Base-by-base conservation (phyloP, 2,113 vertebrate species). In the Notechis scutatus region DNA sequence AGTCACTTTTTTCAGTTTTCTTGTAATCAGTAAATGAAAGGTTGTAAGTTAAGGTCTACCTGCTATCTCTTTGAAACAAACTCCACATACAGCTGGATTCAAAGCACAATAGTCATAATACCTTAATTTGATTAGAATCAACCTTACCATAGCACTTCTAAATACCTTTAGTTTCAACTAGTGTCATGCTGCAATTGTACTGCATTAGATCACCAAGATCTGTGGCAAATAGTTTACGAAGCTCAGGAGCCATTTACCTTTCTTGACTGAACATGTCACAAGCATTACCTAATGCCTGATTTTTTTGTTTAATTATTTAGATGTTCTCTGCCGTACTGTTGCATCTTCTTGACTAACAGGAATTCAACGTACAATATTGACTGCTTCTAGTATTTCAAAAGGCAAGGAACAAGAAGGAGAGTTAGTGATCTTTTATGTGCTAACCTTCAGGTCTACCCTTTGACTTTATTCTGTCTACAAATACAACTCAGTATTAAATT, bases 301-400 rank as follows among this genome's bases (percentile, higher is more conserved):
- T 81, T 89, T 74, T 81, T 85, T 52, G 54, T 59, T 91, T 85
- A 91, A 50, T 89, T 93, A 47, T 59, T 88, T 57, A 61, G 90
- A 91, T 85, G 23, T 52, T 14, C 8, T 61, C n/a, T 18, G 21
- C 54, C 21, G 3, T 61, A 42, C 45, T 50, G 5, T 52, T 85
- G 88, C 34, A 52, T 18, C 14, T 52, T 2, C n/a, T 85, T 52
- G 87, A 42, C 15, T 89, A 93, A 89, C 91, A 89, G 52, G 87
- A 34, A 4, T 85, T 29, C 61, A 89, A 34, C 26, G 15, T 21
- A 39, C 54, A 14, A 11, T 85, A 93, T 61, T 85, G 87, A 91
- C 54, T 54, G 24, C 50, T 47, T 85, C 34, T 47, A 34, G 21
- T 91, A 20, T 81, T 91, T 56, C 64, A 81, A 50, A 57, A 81